phyloP scores from a whole-genome alignment of 2,797 vertebrate genomes.

The Carapus acus region DNA sequence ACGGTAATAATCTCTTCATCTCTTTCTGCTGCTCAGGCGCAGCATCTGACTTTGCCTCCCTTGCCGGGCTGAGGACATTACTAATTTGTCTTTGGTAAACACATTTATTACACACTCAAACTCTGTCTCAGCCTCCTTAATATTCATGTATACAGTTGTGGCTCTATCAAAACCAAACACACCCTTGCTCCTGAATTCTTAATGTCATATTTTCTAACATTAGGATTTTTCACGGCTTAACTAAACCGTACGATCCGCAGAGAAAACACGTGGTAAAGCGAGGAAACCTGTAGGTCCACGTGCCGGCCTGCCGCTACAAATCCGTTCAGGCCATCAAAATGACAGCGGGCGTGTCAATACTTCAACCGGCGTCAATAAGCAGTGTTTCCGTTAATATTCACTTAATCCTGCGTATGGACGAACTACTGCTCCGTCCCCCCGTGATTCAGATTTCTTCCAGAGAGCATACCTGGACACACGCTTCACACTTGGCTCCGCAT shows the following conservation, averaged over 20 bases:
- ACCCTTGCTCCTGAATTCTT: not conserved
- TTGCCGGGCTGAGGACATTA: conserved; percentile 11
- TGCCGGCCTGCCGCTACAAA: too few relatives aligned
- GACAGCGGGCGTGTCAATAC: too few relatives aligned
- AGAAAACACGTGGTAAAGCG: not conserved
- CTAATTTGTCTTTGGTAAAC: conserved; percentile 29
- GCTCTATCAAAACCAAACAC: conserved; percentile 5
- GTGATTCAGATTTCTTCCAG: conserved; percentile 1
- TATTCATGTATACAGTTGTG: conserved; percentile 11
- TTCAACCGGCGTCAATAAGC: too few relatives aligned
- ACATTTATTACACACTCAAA: conserved; percentile 18
- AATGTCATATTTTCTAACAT: not conserved
- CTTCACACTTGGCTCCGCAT: conserved; percentile 3
- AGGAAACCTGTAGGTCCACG: not conserved
- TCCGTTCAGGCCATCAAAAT: too few relatives aligned
- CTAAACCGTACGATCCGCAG: not conserved
- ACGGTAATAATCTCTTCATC: conserved; percentile 27
- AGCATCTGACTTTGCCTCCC: conserved; percentile 15
- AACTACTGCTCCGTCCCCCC: too few relatives aligned
- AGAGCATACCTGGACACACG: not conserved
- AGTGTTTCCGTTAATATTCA: too few relatives aligned
- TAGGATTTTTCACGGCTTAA: not conserved
- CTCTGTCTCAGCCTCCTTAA: conserved; percentile 13
- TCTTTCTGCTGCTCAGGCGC: conserved; percentile 10
- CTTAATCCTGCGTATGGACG: too few relatives aligned